These are phyloP conservation scores for Papilio protenor DNA, from an alignment of 2,888 invertebrate species.

Conservation along the genomic window DNA sequence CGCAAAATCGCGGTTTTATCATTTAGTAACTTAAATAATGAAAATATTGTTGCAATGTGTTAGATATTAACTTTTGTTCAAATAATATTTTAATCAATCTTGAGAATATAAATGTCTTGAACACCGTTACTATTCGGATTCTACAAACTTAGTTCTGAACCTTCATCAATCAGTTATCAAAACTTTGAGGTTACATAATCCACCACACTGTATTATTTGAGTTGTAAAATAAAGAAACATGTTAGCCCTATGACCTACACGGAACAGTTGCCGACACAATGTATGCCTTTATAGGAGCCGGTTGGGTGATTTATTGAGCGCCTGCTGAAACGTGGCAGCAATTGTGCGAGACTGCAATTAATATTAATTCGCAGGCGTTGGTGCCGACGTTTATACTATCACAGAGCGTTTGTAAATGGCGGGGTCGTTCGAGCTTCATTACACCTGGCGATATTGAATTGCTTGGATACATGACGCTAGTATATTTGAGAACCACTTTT, in stretches of 20 bases:
- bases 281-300: background rate
- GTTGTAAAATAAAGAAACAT: background rate
- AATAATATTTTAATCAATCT: too few relatives aligned
- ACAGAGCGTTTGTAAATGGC: slow-evolving; percentile 41
- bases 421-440: slow-evolving; percentile 16
- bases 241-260: background rate
- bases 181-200: background rate
- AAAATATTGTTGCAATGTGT: background rate
- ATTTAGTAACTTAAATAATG: background rate
- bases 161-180: background rate
- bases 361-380: slow-evolving; percentile 47
- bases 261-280: background rate
- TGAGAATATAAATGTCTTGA: background rate
- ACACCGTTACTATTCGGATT: background rate
- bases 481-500: background rate
- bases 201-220: background rate
- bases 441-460: slow-evolving; percentile 22
- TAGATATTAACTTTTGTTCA: too few relatives aligned
- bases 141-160: background rate
- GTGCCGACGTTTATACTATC: slow-evolving; percentile 7
- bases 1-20: background rate
- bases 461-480: background rate
- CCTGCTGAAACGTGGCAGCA: slow-evolving; percentile 32
- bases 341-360: slow-evolving; percentile 45
- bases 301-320: slow-evolving; percentile 20